Evolutionary conservation across 2,888 invertebrate species (phyloP), one percentile per base, ranked within the genome.

Genomic region (Drosophila incognita): DNA sequence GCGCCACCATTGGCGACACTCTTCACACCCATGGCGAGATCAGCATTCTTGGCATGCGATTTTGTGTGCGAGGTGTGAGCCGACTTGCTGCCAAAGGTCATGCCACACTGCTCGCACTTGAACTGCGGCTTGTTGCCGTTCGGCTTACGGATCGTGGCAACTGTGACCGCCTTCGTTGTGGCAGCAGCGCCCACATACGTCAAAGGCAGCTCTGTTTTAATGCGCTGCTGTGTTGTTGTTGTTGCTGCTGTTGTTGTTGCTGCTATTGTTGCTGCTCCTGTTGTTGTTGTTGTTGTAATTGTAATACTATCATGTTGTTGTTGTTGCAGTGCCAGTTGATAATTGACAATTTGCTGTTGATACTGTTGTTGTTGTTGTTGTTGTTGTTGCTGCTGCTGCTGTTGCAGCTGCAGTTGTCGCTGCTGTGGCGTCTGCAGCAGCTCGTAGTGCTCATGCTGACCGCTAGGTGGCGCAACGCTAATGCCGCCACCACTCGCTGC

Each of bases 11-110:
- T 42, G 21, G n/a, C 24, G 36, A 33, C 36, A 4, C 58, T 42
- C 59, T 74, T 75, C 7, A 80, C 42, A 42, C 81, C 81, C 59
- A 82, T 49, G 38, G 83, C 69, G 36, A 81, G 61, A 27, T 91
- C 89, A 0, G 80, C 78, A 42, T 84, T 92, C 67, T 94, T 94
- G 42, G 95, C 94, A 92, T 96, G 96, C n/a, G 95, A 94, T 70
- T 95, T 94, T 35, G 95, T 92, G 87, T 95, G 95, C 87, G 96
- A 96, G 74, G 96, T 96, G 83, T 96, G 95, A 2, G 96, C 95
- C 91, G 95, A 96, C 91, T 96, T 96, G 85, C 96, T 96, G 53
- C 95, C 95, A 88, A 97, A 96, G 71, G 94, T 95, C 93, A 96
- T 95, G 75, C 95, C 96, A 90, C 96, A 96, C 90, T 96, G 95